Evolutionary conservation across 1,140 invertebrate genomes (phyloP).

Genomic region (Acyrthosiphon pisum): DNA sequence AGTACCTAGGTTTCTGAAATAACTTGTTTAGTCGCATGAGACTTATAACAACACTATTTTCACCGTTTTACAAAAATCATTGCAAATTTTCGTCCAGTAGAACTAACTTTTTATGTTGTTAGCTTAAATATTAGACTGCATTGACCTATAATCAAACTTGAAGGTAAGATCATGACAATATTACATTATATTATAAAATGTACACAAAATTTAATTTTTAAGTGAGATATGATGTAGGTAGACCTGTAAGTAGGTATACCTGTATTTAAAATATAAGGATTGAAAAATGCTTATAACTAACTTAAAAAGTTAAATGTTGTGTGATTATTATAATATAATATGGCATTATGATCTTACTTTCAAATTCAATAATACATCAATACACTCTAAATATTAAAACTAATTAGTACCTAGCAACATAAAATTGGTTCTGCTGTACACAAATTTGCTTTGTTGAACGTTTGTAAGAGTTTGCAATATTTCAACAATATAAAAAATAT

Average conservation of each 20-base stretch:
- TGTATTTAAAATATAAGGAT: not conserved
- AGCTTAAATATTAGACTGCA: not conserved
- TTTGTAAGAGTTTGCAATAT: not conserved
- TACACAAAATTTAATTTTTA: no score
- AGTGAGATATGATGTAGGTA: not conserved
- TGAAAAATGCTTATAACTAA: not conserved
- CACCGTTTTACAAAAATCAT: not conserved
- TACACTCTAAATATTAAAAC: not conserved
- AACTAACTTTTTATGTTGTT: not conserved
- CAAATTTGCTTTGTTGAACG: not conserved
- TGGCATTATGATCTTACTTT: not conserved
- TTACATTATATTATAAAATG: not conserved
- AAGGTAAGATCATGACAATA: not conserved
- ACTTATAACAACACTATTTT: not conserved
- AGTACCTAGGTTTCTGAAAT: not conserved
- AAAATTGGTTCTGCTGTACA: not conserved
- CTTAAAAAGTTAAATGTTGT: not conserved
- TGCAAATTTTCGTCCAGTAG: not conserved
- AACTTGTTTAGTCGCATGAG: not conserved
- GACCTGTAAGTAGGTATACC: no score
- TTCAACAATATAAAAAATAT: not conserved
- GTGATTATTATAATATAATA: not conserved
- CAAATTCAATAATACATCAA: not conserved
- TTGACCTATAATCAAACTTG: not conserved
- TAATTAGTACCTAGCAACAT: not conserved